Conservation (phyloP, 1,140 invertebrate species). For the Octopus sinensis region DNA sequence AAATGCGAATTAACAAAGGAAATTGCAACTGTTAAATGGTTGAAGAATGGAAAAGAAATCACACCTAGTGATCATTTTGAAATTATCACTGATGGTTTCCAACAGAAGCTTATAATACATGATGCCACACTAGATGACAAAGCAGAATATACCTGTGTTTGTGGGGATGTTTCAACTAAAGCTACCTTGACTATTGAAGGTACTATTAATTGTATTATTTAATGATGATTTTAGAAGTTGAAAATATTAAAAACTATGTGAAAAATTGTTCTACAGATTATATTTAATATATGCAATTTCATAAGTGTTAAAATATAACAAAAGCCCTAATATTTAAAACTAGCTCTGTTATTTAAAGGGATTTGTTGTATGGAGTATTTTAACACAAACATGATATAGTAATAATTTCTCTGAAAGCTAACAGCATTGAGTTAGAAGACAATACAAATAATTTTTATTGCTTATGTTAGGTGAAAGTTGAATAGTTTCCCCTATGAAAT, state of each 20-base stretch:
- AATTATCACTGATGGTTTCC: constrained; percentile 51
- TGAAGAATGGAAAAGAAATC: constrained; percentile 62
- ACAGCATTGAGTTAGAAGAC: too few species aligned
- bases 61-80: constrained; percentile 72
- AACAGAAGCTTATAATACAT: constrained; percentile 35
- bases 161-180: constrained; percentile 34
- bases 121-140: constrained; percentile 34
- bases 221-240: not conserved
- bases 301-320: not conserved
- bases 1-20: constrained; percentile 52
- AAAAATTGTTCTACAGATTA: not conserved
- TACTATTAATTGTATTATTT: constrained; percentile 13
- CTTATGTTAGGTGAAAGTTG: too few species aligned
- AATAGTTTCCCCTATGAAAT: too few species aligned
- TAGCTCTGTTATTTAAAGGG: too few species aligned
- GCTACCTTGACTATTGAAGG: constrained; percentile 36
- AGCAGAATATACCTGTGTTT: constrained; percentile 44
- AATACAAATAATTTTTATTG: too few species aligned
- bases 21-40: constrained; percentile 48
- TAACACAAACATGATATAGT: too few species aligned
- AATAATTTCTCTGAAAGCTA: too few species aligned
- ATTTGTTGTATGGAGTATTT: too few species aligned
- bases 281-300: not conserved
- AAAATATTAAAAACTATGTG: not conserved
- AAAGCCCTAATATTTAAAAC: too few species aligned